A percentile compares a stretch with the other conserved stretches of the same genome.
phyloP scores from a whole-genome alignment of 2,888 invertebrate genomes.

The Pseudeuparius sepicola region DNA sequence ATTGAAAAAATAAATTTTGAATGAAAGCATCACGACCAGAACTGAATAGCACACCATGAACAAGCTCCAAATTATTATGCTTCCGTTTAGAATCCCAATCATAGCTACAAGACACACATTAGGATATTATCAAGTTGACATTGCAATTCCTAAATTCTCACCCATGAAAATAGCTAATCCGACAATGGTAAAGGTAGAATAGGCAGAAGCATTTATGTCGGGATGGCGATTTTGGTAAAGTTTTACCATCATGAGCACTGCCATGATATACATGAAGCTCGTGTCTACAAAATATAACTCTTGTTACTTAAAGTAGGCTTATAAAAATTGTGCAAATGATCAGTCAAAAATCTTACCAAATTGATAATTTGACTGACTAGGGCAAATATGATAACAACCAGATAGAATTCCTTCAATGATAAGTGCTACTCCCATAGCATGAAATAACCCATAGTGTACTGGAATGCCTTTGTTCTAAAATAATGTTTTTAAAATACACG shows the following conservation, averaged over 20 bases:
- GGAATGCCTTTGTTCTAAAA: slow-evolving; percentile 57
- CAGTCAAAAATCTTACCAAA: slow-evolving; percentile 54
- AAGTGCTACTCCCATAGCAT: slow-evolving; percentile 76
- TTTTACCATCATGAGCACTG: slow-evolving; percentile 75
- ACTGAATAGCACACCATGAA: slow-evolving; percentile 60
- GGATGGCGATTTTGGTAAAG: slow-evolving; percentile 82
- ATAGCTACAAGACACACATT: slow-evolving; percentile 49
- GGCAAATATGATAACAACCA: slow-evolving; percentile 83
- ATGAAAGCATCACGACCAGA: slow-evolving; percentile 41
- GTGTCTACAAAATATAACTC: slow-evolving; percentile 57
- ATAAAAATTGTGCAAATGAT: neutral
- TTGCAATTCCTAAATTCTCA: too few relatives aligned
- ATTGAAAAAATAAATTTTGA: slow-evolving; percentile 37
- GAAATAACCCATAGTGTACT: slow-evolving; percentile 71
- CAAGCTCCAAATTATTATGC: slow-evolving; percentile 55
- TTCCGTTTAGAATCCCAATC: slow-evolving; percentile 56
- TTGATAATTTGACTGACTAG: slow-evolving; percentile 82
- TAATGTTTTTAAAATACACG: neutral
- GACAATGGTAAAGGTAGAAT: slow-evolving; percentile 65
- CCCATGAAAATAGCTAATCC: slow-evolving; percentile 63
- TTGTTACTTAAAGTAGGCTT: neutral
- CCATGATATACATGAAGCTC: slow-evolving; percentile 87
- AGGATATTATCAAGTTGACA: too few relatives aligned
- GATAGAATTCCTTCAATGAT: slow-evolving; percentile 81
- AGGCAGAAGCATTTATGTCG: slow-evolving; percentile 74